Evolutionary conservation across 2,113 vertebrate species (phyloP).

Genomic region (Emberiza fucata): DNA sequence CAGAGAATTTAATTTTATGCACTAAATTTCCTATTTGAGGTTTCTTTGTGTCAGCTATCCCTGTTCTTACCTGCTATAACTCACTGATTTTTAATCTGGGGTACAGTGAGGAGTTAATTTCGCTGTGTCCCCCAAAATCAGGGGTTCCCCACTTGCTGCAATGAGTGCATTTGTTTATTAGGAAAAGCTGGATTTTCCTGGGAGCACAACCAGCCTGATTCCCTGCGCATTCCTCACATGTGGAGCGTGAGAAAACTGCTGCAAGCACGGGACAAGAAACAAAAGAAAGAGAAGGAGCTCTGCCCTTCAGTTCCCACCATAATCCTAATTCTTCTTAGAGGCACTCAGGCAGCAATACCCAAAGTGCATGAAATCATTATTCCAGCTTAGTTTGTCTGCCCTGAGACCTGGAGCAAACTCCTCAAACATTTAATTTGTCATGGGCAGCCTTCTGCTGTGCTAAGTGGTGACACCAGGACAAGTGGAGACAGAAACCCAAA

Average conservation of each 20-base stretch:
- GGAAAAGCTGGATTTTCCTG: neutral
- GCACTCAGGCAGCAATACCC: conserved; percentile 69
- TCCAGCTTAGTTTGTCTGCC: conserved; percentile 73
- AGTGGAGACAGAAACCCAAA: neutral
- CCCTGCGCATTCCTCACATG: conserved; percentile 26
- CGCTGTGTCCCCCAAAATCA: neutral
- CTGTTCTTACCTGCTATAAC: neutral
- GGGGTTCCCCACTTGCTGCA: neutral
- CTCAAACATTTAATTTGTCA: conserved; percentile 59
- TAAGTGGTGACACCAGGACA: neutral
- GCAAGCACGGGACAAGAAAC: neutral
- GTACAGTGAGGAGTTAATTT: neutral
- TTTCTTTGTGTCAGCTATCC: neutral
- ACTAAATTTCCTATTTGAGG: neutral
- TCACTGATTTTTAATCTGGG: neutral
- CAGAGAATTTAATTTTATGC: neutral
- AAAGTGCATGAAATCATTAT: conserved; percentile 75
- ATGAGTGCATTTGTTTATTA: neutral
- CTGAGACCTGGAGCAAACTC: conserved; percentile 51
- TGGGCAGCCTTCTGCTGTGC: neutral
- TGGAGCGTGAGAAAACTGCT: conserved; percentile 41
- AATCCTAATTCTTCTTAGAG: conserved; percentile 76
- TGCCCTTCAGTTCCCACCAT: conserved; percentile 55
- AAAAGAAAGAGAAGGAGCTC: conserved; percentile 49
- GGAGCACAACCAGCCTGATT: neutral